phyloP scores from a whole-genome alignment of 2,797 vertebrate species.

The Falco concolor region DNA sequence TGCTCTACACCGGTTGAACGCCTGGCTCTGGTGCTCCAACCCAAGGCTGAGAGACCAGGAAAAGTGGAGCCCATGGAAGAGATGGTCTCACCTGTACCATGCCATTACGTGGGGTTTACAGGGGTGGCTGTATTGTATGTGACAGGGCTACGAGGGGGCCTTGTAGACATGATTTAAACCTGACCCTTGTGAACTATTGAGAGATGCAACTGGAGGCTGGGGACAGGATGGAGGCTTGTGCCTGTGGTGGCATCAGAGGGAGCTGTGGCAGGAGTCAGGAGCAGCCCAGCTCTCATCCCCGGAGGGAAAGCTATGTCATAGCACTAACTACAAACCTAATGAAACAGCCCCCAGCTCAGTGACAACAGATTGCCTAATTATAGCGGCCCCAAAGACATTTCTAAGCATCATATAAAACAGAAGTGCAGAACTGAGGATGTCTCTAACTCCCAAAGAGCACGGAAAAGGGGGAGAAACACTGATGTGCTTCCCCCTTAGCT shows the following conservation, averaged over 20 bases:
- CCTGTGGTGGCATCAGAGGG: not conserved
- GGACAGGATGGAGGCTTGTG: not conserved
- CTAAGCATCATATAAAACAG: not conserved
- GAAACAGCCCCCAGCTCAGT: not conserved
- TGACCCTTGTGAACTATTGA: fast-evolving
- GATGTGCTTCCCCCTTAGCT: fast-evolving
- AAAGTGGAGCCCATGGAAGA: not conserved
- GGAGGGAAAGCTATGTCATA: fast-evolving
- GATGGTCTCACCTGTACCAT: fast-evolving
- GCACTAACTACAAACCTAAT: fast-evolving
- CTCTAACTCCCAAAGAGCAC: not conserved
- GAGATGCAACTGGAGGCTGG: not conserved
- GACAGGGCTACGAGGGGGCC: fast-evolving
- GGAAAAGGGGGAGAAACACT: not conserved
- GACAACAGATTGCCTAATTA: not conserved
- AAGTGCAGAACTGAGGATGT: not conserved
- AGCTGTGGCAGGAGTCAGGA: not conserved
- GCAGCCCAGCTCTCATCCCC: not conserved
- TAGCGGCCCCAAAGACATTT: not conserved
- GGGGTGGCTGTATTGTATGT: fast-evolving
- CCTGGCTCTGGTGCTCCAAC: not conserved
- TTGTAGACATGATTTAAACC: not conserved
- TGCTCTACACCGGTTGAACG: not conserved
- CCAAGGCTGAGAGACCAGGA: fast-evolving
- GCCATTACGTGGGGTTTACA: fast-evolving